phyloP scores from a whole-genome alignment of 2,888 invertebrate genomes.

The Leptinotarsa haldemani region DNA sequence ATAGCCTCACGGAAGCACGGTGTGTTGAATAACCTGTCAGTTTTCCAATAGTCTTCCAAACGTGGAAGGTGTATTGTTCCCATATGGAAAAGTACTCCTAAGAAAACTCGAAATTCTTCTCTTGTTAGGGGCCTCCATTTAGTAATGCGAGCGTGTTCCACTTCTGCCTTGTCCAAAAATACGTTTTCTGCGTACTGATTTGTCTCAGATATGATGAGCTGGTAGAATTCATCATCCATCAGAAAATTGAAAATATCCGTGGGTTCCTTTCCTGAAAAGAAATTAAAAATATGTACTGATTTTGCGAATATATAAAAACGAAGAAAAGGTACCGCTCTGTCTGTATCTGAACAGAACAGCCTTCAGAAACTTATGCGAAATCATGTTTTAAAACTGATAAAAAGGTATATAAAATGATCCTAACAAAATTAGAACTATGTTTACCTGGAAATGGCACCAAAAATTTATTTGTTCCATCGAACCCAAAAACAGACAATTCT shows the following conservation, averaged over 20 bases:
- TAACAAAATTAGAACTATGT: too few species aligned
- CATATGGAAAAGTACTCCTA: slow-evolving; percentile 34
- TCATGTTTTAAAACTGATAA: too few species aligned
- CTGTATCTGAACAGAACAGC: too few species aligned
- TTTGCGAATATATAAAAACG: too few species aligned
- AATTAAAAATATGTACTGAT: too few species aligned
- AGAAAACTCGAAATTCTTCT: slow-evolving; percentile 22
- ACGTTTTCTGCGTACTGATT: slow-evolving; percentile 22
- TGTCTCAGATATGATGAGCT: slow-evolving; percentile 1
- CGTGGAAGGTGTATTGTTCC: slow-evolving; percentile 29
- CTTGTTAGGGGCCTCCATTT: slow-evolving; percentile 17
- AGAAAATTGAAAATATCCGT: slow-evolving; percentile 27
- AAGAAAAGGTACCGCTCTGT: too few species aligned
- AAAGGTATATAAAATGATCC: too few species aligned
- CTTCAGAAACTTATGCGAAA: too few species aligned
- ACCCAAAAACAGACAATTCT: too few species aligned
- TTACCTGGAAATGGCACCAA: too few species aligned
- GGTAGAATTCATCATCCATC: slow-evolving; percentile 21
- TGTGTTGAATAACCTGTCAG: slow-evolving; percentile 34
- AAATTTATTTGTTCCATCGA: too few species aligned
- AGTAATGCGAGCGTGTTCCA: slow-evolving; percentile 25
- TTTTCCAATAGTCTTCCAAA: slow-evolving; percentile 42
- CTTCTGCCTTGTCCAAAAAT: slow-evolving; percentile 20
- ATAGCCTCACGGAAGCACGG: slow-evolving; percentile 32
- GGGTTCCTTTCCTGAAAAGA: slow-evolving; percentile 21